Base-by-base conservation (phyloP, 2,797 vertebrate genomes). In the Neoniphon sammara region DNA sequence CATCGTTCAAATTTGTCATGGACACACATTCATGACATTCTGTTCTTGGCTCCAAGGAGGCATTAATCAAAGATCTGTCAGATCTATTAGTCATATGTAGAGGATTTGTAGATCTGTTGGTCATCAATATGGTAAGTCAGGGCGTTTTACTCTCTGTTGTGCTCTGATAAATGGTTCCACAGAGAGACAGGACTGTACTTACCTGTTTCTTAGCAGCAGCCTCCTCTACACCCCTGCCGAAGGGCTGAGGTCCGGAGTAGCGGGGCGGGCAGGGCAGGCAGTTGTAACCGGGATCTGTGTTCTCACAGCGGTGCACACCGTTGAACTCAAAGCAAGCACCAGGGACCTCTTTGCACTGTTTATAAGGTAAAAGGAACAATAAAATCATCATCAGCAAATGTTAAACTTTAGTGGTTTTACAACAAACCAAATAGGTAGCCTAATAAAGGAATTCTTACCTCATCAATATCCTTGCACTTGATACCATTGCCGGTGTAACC, bases 221-320 rank as follows among this genome's bases (percentile, higher is more conserved):
- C 15, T 98, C 93, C 73, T 97, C 97, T 27, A 98, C 85, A 0
- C 97, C 95, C 80, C 49, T 94, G 65, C 98, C 98, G 20, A 95
- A 99, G 0, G 98, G 98, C 88, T 98, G 98, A 0, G 94, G 83
- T 77, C 98, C 98, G 0, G 94, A 94, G 91, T 94, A 99, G 63
- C 97, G 96, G 0, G 95, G 90, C 6, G 98, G 98, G 80, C 98
- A 99, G 59, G 98, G 97, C 69, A 96, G 92, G 82, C 98, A 99
- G 91, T 99, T 97, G 92, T 99, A 99, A 25, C 98, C 98, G 3
- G 98, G 98, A 20, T 95, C 94, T 5, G 97, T 97, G 87, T 99
- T 99, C 92, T 98, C 93, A 90, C 98, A 99, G 74, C 96, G 94
- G 77, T 99, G 97, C n/a, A 95, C 95, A 2, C 96, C 97, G 0